Base-by-base conservation (phyloP, 2,888 invertebrate species). In the Latrodectus elegans region DNA sequence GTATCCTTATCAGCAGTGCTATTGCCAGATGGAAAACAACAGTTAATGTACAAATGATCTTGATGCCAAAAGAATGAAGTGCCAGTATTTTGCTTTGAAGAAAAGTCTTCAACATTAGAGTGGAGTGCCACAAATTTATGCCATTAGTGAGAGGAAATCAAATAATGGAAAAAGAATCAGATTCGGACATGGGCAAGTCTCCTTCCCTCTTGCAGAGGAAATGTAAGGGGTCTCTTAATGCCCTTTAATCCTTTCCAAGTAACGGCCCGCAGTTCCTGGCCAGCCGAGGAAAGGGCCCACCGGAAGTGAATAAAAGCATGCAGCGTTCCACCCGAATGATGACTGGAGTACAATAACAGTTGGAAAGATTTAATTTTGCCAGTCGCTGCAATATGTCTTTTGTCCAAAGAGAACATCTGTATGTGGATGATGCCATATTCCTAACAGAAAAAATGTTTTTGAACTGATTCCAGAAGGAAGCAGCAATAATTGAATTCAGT, bases 191-290 rank as follows among this genome's bases (percentile, higher is more conserved):
- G 14, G 60, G 10, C 12, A 70, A 75, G 74, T 82, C 74, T 75
- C 49, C 51, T 17, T 82, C 70, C 74, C 26, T 49, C 68, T 4
- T 53, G 14, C 14, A 14, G 17, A 65, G 82, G 82, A 82, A 75
- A 82, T 75, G 82, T 82, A 60, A 81, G 17, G 82, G 70, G 75
- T 38, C 60, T 17, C 74, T 67, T 80, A 79, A 80, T 70, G 70
- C 75, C 49, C 78, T 78, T 38, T 84, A 84, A 84, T 84, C 84
- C 78, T 74, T 85, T 80, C 22, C 85, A 67, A 74, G 79, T 74
- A 85, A 79, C 79, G 78, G 78, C 38, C 68, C 84, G 49, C 64
- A 64, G 75, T 79, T 85, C 85, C 85, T 67, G 85, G 75, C 75
- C 60, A 26, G 49, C 15, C 74, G 65, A 64, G 73, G 55, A 22